Base-by-base conservation (phyloP, 2,113 vertebrate genomes). In the Neotragus moschatus region DNA sequence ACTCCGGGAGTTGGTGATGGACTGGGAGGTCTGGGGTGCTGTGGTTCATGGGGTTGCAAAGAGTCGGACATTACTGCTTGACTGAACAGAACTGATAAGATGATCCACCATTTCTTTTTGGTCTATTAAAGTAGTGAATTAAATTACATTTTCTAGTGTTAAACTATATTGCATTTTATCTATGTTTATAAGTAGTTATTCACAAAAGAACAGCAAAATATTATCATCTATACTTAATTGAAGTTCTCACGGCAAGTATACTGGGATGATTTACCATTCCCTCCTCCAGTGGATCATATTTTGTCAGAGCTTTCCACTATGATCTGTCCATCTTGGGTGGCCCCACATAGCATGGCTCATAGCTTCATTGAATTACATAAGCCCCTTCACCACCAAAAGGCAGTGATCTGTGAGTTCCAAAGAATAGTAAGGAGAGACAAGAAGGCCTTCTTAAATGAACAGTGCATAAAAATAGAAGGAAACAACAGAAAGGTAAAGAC, bases 11-110 rank as follows among this genome's bases (percentile, higher is more conserved):
- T 5, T 66, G 63, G n/a, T 66, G 33, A 66, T 36, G 33, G 33
- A 66, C 33, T 36, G 63, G 63, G 63, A 66, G 63, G 8, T 21
- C 17, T 66, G 33, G 17, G 0, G 2, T 66, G n/a, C 17, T 66
- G 8, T 5, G 8, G 33, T 21, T 36, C 63, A 66, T 2, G n/a
- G 63, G 33, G 2, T 66, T 0, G 0, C 4, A 66, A 66, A 36
- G 33, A 66, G 63, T 21, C 0, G 17, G 33, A 36, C 8, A 21
- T 2, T 9, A 66, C 33, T 66, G 17, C 5, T 2, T 0, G 1
- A 66, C 63, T 21, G 63, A 66, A 66, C 33, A n/a, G 16, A 10
- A 66, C n/a, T 66, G 17, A 36, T 66, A 36, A 66, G n/a, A 36
- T 66, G 16, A 66, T 9, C 63, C 63, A 66, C 63, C 8, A 10